Evolutionary conservation across 2,888 invertebrate genomes (phyloP).

Genomic region (Caenorhabditis plicata): DNA sequence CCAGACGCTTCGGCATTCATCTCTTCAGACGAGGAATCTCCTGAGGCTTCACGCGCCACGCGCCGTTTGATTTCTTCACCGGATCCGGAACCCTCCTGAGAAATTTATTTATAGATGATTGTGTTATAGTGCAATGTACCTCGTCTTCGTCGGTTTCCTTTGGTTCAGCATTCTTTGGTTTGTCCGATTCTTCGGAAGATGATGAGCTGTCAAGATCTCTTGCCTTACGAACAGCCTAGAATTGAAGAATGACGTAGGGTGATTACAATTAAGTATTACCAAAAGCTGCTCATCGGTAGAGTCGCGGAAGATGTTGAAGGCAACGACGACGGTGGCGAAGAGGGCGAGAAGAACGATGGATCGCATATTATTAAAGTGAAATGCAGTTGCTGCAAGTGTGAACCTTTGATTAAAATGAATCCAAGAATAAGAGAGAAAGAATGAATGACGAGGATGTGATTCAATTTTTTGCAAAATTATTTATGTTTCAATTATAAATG

Average conservation of each 20-base stretch:
- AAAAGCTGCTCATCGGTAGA: slow-evolving; percentile 20
- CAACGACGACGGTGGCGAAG: slow-evolving; percentile 18
- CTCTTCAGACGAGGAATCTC: slow-evolving; percentile 1
- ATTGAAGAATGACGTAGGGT: neutral
- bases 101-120: neutral
- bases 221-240: slow-evolving; percentile 3
- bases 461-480: too few species aligned
- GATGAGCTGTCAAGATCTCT: slow-evolving; percentile 14
- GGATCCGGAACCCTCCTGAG: slow-evolving; percentile 29
- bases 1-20: slow-evolving; percentile 15
- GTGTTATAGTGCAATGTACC: neutral
- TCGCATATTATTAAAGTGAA: too few species aligned
- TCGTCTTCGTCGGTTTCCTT: slow-evolving; percentile 12
- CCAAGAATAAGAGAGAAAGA: too few species aligned
- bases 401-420: too few species aligned
- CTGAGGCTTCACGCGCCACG: slow-evolving; percentile 13
- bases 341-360: slow-evolving; percentile 24
- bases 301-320: slow-evolving; percentile 27
- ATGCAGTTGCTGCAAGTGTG: too few species aligned
- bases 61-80: slow-evolving; percentile 17
- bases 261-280: neutral
- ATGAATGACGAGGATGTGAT: too few species aligned
- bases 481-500: too few species aligned
- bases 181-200: slow-evolving; percentile 19
- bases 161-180: too few species aligned